These are phyloP conservation scores for Xiphias gladius DNA, from an alignment of 2,113 vertebrate genomes.

Conservation along the genomic window DNA sequence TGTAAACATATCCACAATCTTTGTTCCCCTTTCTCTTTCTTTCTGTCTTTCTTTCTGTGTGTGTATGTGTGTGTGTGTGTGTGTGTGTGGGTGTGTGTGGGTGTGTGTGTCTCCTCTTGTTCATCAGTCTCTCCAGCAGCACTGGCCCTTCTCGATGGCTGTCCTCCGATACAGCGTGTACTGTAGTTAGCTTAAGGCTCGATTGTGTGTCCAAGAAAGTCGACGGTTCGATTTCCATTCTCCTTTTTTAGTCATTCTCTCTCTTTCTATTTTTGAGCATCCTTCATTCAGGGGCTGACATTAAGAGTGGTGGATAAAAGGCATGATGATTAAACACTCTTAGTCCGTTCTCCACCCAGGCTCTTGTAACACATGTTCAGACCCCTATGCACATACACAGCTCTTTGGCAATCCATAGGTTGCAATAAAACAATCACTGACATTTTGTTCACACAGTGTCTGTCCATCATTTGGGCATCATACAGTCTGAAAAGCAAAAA, in stretches of 20 bases:
- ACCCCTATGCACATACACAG: constrained; percentile 57
- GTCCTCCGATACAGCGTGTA: constrained; percentile 89
- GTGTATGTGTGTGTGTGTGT: constrained; percentile 18
- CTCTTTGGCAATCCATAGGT: constrained; percentile 88
- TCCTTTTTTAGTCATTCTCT: constrained; percentile 46
- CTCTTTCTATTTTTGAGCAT: constrained; percentile 45
- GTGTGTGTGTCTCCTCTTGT: constrained; percentile 24
- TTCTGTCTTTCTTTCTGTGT: neutral
- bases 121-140: constrained; percentile 82
- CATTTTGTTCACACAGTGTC: constrained; percentile 81
- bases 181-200: constrained; percentile 94
- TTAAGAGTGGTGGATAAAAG: constrained; percentile 38
- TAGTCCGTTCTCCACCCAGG: constrained; percentile 27
- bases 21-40: neutral
- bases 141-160: constrained; percentile 92
- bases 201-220: constrained; percentile 89
- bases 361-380: constrained; percentile 55
- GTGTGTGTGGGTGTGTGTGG: constrained; percentile 28
- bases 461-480: constrained; percentile 74
- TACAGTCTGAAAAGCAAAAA: constrained; percentile 81
- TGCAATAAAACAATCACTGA: constrained; percentile 83
- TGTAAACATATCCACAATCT: constrained; percentile 37
- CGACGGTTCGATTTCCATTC: constrained; percentile 44
- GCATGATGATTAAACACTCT: constrained; percentile 21
- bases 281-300: constrained; percentile 44